Conservation (phyloP, 2,888 invertebrate genomes). For the Caenorhabditis plicata region DNA sequence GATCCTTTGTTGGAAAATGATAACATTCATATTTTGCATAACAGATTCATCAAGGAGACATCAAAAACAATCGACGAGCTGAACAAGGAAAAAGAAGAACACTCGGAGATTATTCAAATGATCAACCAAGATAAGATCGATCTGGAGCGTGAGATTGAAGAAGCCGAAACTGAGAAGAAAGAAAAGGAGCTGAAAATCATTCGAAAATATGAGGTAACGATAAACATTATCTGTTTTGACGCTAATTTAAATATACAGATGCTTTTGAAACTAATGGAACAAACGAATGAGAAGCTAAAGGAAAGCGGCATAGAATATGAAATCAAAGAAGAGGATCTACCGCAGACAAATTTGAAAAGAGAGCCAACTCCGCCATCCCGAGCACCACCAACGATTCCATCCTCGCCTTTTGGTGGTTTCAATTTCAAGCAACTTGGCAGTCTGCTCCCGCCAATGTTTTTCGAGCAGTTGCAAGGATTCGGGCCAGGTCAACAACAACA, state of each 20-base stretch:
- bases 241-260: too few species aligned
- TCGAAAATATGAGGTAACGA: conserved; percentile 38
- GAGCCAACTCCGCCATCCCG: conserved; percentile 1
- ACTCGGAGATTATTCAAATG: conserved; percentile 58
- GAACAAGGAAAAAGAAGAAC: conserved; percentile 58
- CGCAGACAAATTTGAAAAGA: conserved; percentile 32
- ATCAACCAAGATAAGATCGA: conserved; percentile 61
- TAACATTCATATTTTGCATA: neutral
- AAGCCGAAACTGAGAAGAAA: conserved; percentile 45
- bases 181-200: conserved; percentile 43
- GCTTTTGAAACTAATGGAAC: conserved; percentile 47
- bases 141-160: conserved; percentile 47
- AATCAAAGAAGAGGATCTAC: conserved; percentile 41
- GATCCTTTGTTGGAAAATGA: neutral
- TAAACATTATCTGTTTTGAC: too few species aligned
- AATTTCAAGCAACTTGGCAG: conserved; percentile 16
- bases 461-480: conserved; percentile 22
- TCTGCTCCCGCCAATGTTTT: conserved; percentile 17
- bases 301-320: conserved; percentile 52
- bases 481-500: neutral
- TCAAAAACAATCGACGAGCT: conserved; percentile 54
- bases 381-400: conserved; percentile 10
- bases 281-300: conserved; percentile 48
- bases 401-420: conserved; percentile 10
- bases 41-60: conserved; percentile 49